phyloP scores from a whole-genome alignment of 1,140 invertebrate species.

The Mizuhopecten yessoensis region DNA sequence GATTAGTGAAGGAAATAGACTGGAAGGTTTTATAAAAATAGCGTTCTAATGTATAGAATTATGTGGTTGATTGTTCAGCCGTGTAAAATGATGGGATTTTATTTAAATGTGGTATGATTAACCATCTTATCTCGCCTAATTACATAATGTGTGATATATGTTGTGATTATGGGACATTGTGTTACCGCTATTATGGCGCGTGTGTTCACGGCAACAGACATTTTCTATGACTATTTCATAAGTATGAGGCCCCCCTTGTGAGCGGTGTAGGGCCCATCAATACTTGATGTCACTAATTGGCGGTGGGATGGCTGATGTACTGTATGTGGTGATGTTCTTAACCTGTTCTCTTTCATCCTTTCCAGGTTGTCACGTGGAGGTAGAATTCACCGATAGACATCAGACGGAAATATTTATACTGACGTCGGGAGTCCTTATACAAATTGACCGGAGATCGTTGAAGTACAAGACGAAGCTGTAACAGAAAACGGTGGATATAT shows the following conservation, averaged over 20 bases:
- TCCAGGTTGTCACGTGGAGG: slow-evolving; percentile 21
- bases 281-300: not conserved
- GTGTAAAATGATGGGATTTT: not conserved
- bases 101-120: slow-evolving; percentile 7
- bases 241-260: not conserved
- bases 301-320: not conserved
- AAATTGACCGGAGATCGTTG: not conserved
- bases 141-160: slow-evolving; percentile 10
- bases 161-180: not conserved
- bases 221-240: slow-evolving; percentile 26
- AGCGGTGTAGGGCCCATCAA: not conserved
- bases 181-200: not conserved
- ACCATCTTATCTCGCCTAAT: slow-evolving; percentile 24
- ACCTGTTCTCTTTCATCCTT: slow-evolving; percentile 33
- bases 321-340: not conserved
- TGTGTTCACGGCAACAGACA: not conserved
- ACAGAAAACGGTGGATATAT: not conserved
- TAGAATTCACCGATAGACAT: not conserved
- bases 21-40: not conserved
- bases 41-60: not conserved
- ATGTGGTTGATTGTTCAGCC: not conserved
- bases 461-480: not conserved
- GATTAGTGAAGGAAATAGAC: slow-evolving; percentile 12
- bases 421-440: slow-evolving; percentile 1
- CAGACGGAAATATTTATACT: not conserved